Conservation (phyloP, 2,797 vertebrate species). For the Gymnothorax reevesii region DNA sequence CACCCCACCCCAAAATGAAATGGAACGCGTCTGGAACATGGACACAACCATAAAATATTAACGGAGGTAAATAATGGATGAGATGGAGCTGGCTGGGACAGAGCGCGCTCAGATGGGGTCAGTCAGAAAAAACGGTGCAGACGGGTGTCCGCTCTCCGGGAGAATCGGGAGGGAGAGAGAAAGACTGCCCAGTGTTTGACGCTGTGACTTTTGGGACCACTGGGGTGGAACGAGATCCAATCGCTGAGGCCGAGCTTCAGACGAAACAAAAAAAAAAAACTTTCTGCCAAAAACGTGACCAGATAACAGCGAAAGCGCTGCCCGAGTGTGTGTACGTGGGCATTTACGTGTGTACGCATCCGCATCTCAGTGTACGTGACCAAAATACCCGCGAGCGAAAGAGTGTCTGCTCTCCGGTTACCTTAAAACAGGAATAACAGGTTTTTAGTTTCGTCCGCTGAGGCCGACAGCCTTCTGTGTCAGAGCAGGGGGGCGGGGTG, state of each 20-base stretch:
- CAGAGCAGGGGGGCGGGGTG: neutral
- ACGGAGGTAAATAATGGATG: constrained; percentile 16
- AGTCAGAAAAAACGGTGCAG: neutral
- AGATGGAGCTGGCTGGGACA: neutral
- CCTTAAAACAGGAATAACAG: neutral
- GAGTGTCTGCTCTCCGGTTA: neutral
- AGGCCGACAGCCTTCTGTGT: neutral
- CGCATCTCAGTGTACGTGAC: neutral
- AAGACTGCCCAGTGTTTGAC: neutral
- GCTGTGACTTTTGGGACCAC: neutral
- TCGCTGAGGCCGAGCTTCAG: neutral
- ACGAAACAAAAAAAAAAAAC: neutral
- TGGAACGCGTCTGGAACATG: neutral
- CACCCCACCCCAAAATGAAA: neutral
- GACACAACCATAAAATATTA: constrained; percentile 21
- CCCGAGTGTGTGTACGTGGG: neutral
- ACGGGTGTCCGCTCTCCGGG: neutral
- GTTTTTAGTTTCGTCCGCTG: constrained; percentile 11
- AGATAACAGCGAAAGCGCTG: neutral
- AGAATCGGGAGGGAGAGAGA: neutral
- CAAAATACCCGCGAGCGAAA: neutral
- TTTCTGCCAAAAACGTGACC: neutral
- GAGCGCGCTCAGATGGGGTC: neutral
- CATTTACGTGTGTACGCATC: neutral
- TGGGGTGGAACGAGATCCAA: neutral